Evolutionary conservation across 2,113 vertebrate genomes (phyloP), one percentile per base, ranked within the genome.

Genomic region (Ceyx melanurus): DNA sequence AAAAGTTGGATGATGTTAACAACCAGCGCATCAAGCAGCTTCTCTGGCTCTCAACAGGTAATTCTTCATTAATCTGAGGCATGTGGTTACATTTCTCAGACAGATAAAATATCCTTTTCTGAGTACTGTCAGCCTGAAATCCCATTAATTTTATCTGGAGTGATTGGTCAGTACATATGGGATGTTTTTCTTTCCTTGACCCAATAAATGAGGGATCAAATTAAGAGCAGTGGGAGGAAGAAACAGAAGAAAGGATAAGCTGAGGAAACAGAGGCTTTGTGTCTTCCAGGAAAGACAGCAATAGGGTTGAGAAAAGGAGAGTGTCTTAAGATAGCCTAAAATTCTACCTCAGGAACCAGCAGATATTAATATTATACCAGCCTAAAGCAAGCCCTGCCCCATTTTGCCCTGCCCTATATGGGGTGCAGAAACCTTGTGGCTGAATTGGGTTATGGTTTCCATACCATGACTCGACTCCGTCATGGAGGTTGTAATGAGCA

Each of bases 11-110:
- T 46, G 35, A 70, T 74, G 86, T 66, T 92, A 92, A 80, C 71
- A 91, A 89, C 64, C 3, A 80, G 78, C 58, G 33, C 85, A 92
- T 74, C 78, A 35, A 6, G 42, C 35, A 73, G 71, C 64, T 85
- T 29, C 75, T 70, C 82, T 89, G 25, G 20, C 76, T 94, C 82
- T 91, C 82, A 89, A 92, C 82, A 89, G 89, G 89, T 91, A 89
- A 76, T 85, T 80, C 88, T 92, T 86, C 88, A 51, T 91, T 92
- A 91, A 67, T 91, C 56, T 80, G 79, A 92, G 33, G 75, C 54
- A 77, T 73, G 78, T 31, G 68, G 78, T 65, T 91, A 73, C 4
- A 5, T 74, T 87, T 89, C 87, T 71, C 42, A 50, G 60, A 80
- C 66, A 87, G 75, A 89, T 80, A 80, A 95, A 93, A 74, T 53